Evolutionary conservation across 2,797 vertebrate species (phyloP), one percentile per base, ranked within the genome.

Genomic region (Glossophaga mutica): DNA sequence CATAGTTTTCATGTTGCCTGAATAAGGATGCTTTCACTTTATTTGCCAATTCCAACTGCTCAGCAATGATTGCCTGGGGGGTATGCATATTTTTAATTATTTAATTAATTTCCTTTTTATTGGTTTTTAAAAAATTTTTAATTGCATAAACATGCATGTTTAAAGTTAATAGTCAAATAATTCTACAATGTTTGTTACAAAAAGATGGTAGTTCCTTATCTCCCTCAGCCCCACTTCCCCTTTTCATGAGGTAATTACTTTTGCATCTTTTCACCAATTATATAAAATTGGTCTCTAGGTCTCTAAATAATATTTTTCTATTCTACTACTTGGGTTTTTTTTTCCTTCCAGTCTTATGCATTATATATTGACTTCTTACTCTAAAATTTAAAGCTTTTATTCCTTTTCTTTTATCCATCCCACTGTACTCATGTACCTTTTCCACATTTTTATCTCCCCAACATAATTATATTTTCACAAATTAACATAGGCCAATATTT

Each of bases 101-200:
- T 97, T 95, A 82, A 96, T 85, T 95, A 90, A 83, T 88, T 92
- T 92, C 88, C 92, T 91, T 94, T 96, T 77, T 95, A 83, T 88
- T 90, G 67, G 73, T 81, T 93, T 82, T 81, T 29, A 0, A 26
- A 83, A 91, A 93, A 83, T 91, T 88, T 92, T 93, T 92, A 93
- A 97, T 96, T 83, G 95, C 86, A 86, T 67, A 95, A 68, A 87
- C 76, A 87, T 90, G 50, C 55, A 81, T 50, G 29, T 91, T 95
- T 94, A 95, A 91, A 95, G 74, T 86, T 95, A 91, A 91, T 67
- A 94, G 91, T 92, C 86, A 96, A 91, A 95, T 91, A 92, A 96
- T 94, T 96, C 86, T 74, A 73, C 37, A 77, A 85, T 26, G 74
- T 94, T 94, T 96, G 92, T 77, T 91, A 87, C 74, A 85, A 86